Conservation (phyloP, 2,797 vertebrate genomes). For the Poecile montanus region DNA sequence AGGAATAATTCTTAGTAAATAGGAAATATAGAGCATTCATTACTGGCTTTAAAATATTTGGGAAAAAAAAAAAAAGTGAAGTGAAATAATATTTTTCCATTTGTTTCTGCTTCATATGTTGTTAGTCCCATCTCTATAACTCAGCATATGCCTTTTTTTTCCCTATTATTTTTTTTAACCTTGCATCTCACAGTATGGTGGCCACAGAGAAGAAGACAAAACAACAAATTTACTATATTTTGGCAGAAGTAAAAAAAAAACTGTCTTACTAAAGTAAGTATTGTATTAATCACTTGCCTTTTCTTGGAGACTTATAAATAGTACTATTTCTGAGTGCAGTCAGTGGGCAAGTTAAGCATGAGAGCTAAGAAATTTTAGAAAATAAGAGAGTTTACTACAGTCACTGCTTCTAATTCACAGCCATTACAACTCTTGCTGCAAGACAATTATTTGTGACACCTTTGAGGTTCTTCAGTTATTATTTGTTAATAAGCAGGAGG, state of each 20-base stretch:
- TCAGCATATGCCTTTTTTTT: fast-evolving
- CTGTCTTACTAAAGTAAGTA: background rate
- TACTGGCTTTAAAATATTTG: conserved; percentile 1
- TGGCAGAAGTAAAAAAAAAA: background rate
- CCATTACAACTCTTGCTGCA: background rate
- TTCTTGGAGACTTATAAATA: background rate
- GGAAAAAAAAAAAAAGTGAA: background rate
- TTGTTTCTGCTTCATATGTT: background rate
- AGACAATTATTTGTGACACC: background rate
- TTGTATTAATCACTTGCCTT: background rate
- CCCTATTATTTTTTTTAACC: background rate
- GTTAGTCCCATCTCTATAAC: background rate
- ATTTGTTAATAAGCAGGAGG: background rate
- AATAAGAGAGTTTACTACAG: background rate
- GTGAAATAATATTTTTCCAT: background rate
- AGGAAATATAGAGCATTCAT: conserved; percentile 5
- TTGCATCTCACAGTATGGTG: background rate
- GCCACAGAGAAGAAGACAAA: background rate
- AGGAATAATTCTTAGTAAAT: conserved; percentile 46
- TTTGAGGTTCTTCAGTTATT: background rate
- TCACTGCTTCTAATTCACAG: background rate
- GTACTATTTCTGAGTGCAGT: background rate
- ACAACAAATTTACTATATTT: background rate
- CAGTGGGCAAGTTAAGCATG: background rate
- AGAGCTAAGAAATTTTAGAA: background rate